Percentiles rank a stretch among this genome's conserved stretches.
Conservation (phyloP, 2,797 vertebrate genomes). For the Coccyzus lansbergi region DNA sequence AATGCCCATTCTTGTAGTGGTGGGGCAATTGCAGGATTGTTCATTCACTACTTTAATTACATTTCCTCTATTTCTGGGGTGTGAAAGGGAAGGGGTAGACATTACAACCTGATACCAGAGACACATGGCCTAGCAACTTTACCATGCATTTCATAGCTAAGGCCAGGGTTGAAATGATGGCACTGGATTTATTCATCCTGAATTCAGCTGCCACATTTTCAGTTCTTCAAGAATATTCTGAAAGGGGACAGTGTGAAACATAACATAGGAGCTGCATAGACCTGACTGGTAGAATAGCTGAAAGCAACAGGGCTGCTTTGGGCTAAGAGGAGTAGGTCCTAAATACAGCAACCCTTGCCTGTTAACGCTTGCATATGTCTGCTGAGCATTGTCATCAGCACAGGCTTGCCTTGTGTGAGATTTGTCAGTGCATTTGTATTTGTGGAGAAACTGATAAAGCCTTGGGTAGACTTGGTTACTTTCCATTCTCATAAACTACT, state of each 20-base stretch:
- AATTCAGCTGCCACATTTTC: not conserved
- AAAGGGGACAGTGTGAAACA: not conserved
- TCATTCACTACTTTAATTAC: not conserved
- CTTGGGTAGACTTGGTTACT: not conserved
- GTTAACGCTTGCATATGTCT: accelerated
- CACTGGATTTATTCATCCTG: not conserved
- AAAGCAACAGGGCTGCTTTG: not conserved
- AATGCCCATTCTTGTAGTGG: not conserved
- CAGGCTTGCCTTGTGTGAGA: not conserved
- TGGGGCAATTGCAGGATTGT: not conserved
- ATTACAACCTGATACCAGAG: not conserved
- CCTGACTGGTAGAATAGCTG: not conserved
- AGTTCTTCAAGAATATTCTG: not conserved
- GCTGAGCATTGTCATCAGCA: not conserved
- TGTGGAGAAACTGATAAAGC: not conserved
- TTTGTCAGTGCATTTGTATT: not conserved
- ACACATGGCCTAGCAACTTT: not conserved
- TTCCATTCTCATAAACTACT: not conserved
- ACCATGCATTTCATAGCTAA: accelerated
- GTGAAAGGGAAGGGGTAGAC: not conserved
- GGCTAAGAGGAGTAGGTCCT: not conserved
- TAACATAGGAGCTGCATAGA: not conserved
- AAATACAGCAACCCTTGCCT: not conserved
- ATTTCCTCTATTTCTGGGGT: not conserved
- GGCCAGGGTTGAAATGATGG: not conserved